A percentile compares a stretch with the other conserved stretches of the same genome.
These are phyloP conservation scores for Nomia melanderi DNA, from an alignment of 1,140 invertebrate species.

Conservation along the genomic window DNA sequence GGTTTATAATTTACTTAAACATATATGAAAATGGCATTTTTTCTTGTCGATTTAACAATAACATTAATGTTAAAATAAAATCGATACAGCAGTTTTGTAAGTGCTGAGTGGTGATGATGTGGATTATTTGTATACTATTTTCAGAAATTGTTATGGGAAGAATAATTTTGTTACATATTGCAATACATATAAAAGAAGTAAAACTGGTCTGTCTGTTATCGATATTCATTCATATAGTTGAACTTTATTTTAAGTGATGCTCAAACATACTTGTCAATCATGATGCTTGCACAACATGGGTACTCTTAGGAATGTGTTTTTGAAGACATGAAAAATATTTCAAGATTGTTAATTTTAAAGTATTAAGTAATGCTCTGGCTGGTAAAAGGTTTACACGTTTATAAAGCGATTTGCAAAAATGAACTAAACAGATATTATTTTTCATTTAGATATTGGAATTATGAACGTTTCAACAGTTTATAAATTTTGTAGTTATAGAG, in stretches of 20 bases:
- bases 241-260: constrained; percentile 64
- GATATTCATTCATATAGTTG: constrained; percentile 57
- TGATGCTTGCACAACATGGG: background rate
- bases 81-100: constrained; percentile 16
- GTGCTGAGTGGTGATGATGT: background rate
- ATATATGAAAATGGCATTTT: constrained; percentile 1
- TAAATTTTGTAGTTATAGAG: too few relatives aligned
- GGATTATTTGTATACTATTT: background rate
- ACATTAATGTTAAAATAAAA: background rate
- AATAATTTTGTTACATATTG: constrained; percentile 1
- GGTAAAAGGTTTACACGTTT: too few relatives aligned
- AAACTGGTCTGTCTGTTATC: constrained; percentile 32
- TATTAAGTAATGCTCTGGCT: too few relatives aligned
- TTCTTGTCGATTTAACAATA: constrained; percentile 13
- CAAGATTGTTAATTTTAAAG: too few relatives aligned
- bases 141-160: background rate
- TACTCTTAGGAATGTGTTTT: too few relatives aligned
- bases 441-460: too few relatives aligned
- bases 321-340: too few relatives aligned
- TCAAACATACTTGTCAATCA: background rate
- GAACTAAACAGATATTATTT: too few relatives aligned
- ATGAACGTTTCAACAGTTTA: too few relatives aligned
- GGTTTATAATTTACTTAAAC: constrained; percentile 4
- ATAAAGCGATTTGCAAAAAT: too few relatives aligned
- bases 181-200: background rate